These are phyloP conservation scores for Erebia aethiops DNA, from an alignment of 2,888 invertebrate species.

Conservation along the genomic window DNA sequence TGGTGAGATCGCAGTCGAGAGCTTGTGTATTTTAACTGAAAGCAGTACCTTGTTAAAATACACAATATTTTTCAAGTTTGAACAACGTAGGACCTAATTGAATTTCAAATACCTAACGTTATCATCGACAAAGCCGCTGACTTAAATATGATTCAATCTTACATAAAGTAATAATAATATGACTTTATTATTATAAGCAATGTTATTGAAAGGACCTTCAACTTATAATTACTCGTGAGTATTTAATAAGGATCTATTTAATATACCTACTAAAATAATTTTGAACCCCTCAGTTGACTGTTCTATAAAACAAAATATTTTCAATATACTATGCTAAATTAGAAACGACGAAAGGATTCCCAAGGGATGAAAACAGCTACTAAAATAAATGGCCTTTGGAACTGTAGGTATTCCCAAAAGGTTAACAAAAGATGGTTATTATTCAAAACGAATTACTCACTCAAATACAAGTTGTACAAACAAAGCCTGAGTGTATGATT, in stretches of 20 bases:
- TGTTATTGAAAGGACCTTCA: background rate
- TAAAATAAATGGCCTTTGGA: slow-evolving; percentile 5
- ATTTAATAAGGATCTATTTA: background rate
- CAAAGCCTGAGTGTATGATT: slow-evolving; percentile 9
- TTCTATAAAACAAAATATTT: background rate
- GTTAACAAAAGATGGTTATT: background rate
- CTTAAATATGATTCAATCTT: background rate
- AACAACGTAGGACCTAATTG: too few species aligned
- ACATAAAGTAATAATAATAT: background rate
- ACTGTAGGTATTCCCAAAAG: slow-evolving; percentile 5
- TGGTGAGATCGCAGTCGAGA: too few species aligned
- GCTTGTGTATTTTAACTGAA: too few species aligned
- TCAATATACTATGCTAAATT: slow-evolving; percentile 8
- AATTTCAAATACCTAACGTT: too few species aligned
- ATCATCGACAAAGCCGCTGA: background rate
- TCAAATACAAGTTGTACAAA: background rate
- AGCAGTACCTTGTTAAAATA: too few species aligned
- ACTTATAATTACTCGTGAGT: background rate
- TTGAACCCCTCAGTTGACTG: background rate
- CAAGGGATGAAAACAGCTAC: slow-evolving; percentile 4
- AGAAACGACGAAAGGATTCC: background rate
- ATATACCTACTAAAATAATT: background rate
- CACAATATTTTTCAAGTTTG: too few species aligned
- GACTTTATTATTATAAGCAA: background rate
- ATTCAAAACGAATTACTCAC: slow-evolving; percentile 5